Evolutionary conservation across 1,140 invertebrate species (phyloP).

Genomic region (Metaphire vulgaris): DNA sequence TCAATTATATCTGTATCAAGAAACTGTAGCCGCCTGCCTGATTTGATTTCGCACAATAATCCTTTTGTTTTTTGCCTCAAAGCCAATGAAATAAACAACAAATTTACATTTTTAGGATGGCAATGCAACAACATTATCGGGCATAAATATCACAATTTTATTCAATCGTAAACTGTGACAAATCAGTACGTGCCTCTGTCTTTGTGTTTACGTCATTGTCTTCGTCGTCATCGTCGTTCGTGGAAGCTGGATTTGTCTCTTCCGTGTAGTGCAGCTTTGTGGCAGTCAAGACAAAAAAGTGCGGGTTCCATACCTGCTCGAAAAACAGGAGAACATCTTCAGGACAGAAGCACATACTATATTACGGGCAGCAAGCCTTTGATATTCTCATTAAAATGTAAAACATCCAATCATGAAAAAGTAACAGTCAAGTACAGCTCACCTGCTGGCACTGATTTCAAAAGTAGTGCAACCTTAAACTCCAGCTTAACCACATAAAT

Average conservation of each 20-base stretch:
- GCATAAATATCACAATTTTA: no score
- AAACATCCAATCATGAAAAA: background rate
- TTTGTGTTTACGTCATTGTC: slow-evolving; percentile 42
- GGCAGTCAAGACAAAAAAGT: slow-evolving; percentile 88
- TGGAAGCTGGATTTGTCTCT: slow-evolving; percentile 49
- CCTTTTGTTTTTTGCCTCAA: no score
- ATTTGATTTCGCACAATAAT: no score
- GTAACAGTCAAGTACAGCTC: background rate
- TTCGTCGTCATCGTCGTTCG: slow-evolving; percentile 59
- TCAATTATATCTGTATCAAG: no score
- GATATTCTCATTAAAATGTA: background rate
- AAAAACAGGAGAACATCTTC: background rate
- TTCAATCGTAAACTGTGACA: no score
- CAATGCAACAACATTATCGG: no score
- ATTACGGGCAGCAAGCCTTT: background rate
- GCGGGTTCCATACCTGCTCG: slow-evolving; percentile 74
- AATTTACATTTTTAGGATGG: no score
- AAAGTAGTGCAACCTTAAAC: background rate
- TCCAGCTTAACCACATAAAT: background rate
- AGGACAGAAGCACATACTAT: background rate
- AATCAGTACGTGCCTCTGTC: background rate
- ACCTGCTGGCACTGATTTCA: background rate
- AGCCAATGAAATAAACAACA: no score
- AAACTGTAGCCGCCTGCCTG: no score
- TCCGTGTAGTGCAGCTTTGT: slow-evolving; percentile 82